Base-by-base conservation (phyloP, 2,888 invertebrate species). In the Drosophila nigritarsus region DNA sequence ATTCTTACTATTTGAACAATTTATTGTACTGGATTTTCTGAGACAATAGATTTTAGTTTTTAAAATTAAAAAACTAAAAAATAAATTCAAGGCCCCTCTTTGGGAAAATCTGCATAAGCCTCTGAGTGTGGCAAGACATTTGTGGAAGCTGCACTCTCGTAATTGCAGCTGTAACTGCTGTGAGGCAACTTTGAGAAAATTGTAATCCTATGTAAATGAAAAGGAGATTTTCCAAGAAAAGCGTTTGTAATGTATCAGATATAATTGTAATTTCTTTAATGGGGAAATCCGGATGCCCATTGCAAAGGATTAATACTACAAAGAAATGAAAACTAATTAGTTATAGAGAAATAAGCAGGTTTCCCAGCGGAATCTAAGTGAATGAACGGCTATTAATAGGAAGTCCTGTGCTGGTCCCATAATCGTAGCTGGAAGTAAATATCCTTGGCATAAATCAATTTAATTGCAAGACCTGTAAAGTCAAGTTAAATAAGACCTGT, bases 391-490 rank as follows among this genome's bases (percentile, higher is more conserved):
- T 20, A 20, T 42, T 42, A 11, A 65, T 65, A 51, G 32, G 6
- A 20, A 9, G 24, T 15, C 6, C 27, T 45, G 20, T 1, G 15
- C 24, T 4, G 45, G 2, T 15, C 15, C 45, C 11, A 4, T 20
- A 58, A 49, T 38, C 20, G 13, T 1, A 2, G 1, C 29, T 36
- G 40, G 2, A 11, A 13, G 30, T 20, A 45, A 63, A 66, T 63
- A 48, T 38, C n/a, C 30, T 2, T 1, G 20, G 32, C 29, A 50
- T 65, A 67, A 64, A 67, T 65, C 65, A 67, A 65, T 65, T 65
- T 51, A 67, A 65, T 67, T 67, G 65, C 42, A 24, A 24, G 27
- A 51, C 65, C 38, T 53, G 50, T 18, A 48, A 76, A 77, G 73
- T 65, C 69, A 74, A 48, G 50, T 63, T 61, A 59, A 59, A 72